A percentile compares a stretch with the other conserved stretches of the same genome.
phyloP scores from a whole-genome alignment of 1,140 invertebrate genomes.

The Lutraria rhynchaena region DNA sequence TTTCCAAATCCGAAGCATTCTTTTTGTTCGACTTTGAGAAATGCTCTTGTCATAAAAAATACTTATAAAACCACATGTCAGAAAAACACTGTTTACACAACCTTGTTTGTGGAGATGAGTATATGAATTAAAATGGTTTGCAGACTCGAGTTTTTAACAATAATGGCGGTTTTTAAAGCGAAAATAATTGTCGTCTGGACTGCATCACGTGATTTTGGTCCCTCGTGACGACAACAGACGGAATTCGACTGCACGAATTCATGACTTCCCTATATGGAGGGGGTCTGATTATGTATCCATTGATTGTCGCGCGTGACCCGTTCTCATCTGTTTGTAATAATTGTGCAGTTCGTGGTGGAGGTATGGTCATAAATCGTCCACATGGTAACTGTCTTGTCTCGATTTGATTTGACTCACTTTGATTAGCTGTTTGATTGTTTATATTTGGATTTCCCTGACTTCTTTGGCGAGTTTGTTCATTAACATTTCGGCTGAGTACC shows the following conservation, averaged over 20 bases:
- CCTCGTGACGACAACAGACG: slow-evolving; percentile 19
- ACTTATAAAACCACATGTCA: too few species aligned
- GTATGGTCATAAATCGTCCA: background rate
- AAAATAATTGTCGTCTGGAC: slow-evolving; percentile 23
- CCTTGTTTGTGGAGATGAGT: too few species aligned
- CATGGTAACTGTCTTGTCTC: background rate
- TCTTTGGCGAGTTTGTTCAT: background rate
- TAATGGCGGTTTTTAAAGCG: too few species aligned
- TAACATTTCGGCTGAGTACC: background rate
- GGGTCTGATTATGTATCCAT: slow-evolving; percentile 35
- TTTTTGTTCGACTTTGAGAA: too few species aligned
- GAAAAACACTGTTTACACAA: too few species aligned
- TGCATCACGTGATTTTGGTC: slow-evolving; percentile 4
- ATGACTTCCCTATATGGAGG: slow-evolving; percentile 34
- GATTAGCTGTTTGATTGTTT: background rate
- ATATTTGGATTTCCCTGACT: background rate
- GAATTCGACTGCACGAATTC: background rate
- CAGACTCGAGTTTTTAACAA: too few species aligned
- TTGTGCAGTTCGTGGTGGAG: slow-evolving; percentile 6
- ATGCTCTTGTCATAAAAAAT: too few species aligned
- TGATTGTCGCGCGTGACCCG: slow-evolving; percentile 28
- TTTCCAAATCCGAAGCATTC: too few species aligned
- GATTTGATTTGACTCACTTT: slow-evolving; percentile 12
- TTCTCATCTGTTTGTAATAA: slow-evolving; percentile 15
- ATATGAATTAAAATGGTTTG: too few species aligned